A percentile compares a stretch with the other conserved stretches of the same genome.
phyloP scores from a whole-genome alignment of 2,888 invertebrate species.

The Lumbricus terrestris region DNA sequence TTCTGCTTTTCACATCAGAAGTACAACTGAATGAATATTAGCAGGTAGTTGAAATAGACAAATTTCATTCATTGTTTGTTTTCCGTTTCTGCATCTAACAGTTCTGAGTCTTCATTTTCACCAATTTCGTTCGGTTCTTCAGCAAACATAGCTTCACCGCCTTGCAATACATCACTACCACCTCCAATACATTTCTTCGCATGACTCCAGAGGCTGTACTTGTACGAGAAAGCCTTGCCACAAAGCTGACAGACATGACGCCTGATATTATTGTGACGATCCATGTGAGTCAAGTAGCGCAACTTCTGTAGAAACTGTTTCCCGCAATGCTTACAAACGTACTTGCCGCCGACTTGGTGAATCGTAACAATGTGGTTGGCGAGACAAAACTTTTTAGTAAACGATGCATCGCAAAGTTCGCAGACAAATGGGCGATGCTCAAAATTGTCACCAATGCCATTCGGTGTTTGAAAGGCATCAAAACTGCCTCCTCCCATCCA shows the following conservation, averaged over 20 bases:
- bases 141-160: background rate
- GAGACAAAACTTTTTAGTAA: constrained; percentile 29
- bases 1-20: background rate
- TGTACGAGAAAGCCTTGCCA: constrained; percentile 25
- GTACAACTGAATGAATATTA: background rate
- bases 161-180: background rate
- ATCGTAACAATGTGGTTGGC: constrained; percentile 32
- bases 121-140: background rate
- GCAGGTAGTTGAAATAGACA: too few species aligned
- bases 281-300: constrained; percentile 27
- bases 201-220: constrained; percentile 14
- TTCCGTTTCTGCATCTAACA: background rate
- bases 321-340: constrained; percentile 27
- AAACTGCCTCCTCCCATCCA: constrained; percentile 5
- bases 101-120: background rate
- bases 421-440: constrained; percentile 21
- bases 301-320: constrained; percentile 28
- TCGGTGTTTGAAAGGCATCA: background rate
- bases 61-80: background rate
- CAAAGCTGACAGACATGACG: constrained; percentile 27
- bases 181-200: constrained; percentile 8
- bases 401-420: constrained; percentile 28
- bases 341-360: constrained; percentile 29
- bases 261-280: constrained; percentile 24
- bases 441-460: background rate